Base-by-base conservation (phyloP, 2,888 invertebrate genomes). In the Lapara coniferarum region DNA sequence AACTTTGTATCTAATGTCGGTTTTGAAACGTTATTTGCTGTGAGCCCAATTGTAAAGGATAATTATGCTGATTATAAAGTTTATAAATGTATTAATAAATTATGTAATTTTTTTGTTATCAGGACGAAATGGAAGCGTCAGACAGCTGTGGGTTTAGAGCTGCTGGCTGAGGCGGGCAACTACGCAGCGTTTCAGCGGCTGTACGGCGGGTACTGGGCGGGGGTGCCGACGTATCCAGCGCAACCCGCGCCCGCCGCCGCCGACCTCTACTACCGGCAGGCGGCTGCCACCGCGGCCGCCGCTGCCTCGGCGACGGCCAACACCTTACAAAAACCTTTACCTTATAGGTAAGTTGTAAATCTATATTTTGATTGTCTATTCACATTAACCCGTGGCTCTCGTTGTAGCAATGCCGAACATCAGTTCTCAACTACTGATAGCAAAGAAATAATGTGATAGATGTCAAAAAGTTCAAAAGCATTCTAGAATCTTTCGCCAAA, bases 41-140 rank as follows among this genome's bases (percentile, higher is more conserved):
- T 49, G 53, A 63, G 19, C 12, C 12, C 12, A 10, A 63, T 57
- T 57, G 13, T 46, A 19, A 49, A 16, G 59, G 44, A 59, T n/a
- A 7, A 10, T 59, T 44, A 44, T 25, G 25, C 46, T 10, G 25
- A 13, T 63, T 19, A 13, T 44, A 46, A 49, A 25, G 25, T 12
- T 25, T 58, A 58, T 30, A 58, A 30, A 19, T 2, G 13, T 4
- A 46, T 16, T 0, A 10, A 6, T 55, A 12, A 55, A 55, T 46
- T 7, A 4, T 19, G 46, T 37, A 37, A 37, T 8, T 53, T 71
- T 55, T 73, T 81, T 84, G 78, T 75, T 67, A 69, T 44, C 95
- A 98, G 98, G 90, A 99, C 99, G 88, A 99, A 99, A 95, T 99
- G 99, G 99, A 99, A 99, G 92, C 96, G 99, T 1, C 99, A 99